These are phyloP conservation scores for Andrena hattorfiana DNA, from an alignment of 2,888 invertebrate genomes.

Conservation along the genomic window DNA sequence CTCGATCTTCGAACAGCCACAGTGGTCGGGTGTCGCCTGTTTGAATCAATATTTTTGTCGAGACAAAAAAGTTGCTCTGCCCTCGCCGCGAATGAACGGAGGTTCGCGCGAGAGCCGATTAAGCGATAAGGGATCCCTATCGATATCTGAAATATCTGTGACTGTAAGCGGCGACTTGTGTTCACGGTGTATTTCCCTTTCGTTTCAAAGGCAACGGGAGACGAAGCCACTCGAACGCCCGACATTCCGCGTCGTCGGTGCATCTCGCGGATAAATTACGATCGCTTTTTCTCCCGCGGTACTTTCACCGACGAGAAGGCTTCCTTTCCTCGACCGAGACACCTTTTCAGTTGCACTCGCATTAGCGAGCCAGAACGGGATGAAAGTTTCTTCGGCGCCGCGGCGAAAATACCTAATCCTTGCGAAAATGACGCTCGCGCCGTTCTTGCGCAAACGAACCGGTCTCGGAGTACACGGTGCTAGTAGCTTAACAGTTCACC, in stretches of 20 bases:
- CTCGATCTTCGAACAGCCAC: not conserved
- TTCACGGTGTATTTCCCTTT: constrained; percentile 19
- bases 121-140: not conserved
- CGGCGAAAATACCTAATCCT: not conserved
- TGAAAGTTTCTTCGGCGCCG: not conserved
- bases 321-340: not conserved
- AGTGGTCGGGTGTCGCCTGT: not conserved
- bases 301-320: constrained; percentile 50
- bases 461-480: not conserved
- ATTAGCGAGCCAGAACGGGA: no score
- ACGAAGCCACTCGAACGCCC: constrained; percentile 29
- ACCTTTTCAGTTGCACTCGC: not conserved
- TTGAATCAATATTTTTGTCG: not conserved
- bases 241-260: constrained; percentile 19
- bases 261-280: constrained; percentile 41
- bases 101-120: not conserved
- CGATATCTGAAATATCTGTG: not conserved
- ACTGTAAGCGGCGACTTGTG: not conserved
- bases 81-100: not conserved
- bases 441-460: not conserved
- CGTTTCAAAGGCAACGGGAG: constrained; percentile 10
- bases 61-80: not conserved
- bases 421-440: not conserved
- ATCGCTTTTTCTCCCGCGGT: constrained; percentile 39
- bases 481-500: not conserved